Conservation (phyloP, 1,140 invertebrate species). For the Spodoptera frugiperda region DNA sequence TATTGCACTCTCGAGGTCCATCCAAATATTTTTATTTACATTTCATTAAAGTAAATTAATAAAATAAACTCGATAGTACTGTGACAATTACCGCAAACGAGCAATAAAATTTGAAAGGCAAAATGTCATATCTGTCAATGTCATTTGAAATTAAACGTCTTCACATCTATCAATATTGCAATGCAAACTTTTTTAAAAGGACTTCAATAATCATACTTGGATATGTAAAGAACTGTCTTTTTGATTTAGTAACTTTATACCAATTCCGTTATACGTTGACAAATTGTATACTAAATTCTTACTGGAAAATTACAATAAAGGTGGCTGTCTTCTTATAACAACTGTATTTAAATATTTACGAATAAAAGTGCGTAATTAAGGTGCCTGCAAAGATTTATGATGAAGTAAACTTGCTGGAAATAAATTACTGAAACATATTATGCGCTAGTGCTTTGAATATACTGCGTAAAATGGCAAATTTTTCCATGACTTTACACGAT, state of each 20-base stretch:
- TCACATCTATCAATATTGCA: too few relatives aligned
- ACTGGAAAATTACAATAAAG: not conserved
- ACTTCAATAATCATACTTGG: not conserved
- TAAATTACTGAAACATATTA: too few relatives aligned
- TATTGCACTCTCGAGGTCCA: not conserved
- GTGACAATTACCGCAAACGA: not conserved
- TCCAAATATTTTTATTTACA: slow-evolving; percentile 1
- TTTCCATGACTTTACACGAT: not conserved
- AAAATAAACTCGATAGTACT: not conserved
- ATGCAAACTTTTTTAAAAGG: too few relatives aligned
- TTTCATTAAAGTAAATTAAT: slow-evolving; percentile 9
- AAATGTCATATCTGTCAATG: slow-evolving; percentile 10
- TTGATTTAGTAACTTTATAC: not conserved
- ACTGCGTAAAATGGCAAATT: not conserved
- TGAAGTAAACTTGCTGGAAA: too few relatives aligned
- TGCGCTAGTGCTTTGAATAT: too few relatives aligned
- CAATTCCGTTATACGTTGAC: not conserved
- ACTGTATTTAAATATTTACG: not conserved
- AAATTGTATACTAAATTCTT: too few relatives aligned
- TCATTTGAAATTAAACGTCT: too few relatives aligned
- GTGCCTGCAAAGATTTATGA: too few relatives aligned
- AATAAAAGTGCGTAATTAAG: not conserved
- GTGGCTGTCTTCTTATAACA: not conserved
- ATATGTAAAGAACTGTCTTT: not conserved
- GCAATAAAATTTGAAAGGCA: not conserved